Evolutionary conservation across 2,888 invertebrate species (phyloP).

Genomic region (Drosophila imparisetae): DNA sequence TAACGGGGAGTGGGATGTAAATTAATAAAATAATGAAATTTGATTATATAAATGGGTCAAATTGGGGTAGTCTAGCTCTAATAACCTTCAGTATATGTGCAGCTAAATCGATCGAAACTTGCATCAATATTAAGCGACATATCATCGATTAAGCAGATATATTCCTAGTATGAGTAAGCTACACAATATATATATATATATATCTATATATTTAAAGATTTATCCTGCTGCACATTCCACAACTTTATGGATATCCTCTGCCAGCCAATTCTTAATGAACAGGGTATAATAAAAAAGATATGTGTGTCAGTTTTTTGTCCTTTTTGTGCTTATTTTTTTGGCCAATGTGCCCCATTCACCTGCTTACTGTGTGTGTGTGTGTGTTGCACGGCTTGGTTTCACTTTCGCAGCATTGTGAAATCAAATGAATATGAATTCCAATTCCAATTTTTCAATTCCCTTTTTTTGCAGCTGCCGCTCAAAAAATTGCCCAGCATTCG

Average conservation of each 20-base stretch:
- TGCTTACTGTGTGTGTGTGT: conserved; percentile 13
- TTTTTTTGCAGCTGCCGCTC: conserved; percentile 66
- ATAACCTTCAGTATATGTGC: too few relatives aligned
- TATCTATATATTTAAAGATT: not conserved
- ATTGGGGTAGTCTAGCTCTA: rapidly evolving
- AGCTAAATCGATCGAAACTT: too few relatives aligned
- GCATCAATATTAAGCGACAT: rapidly evolving
- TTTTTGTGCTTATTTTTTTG: conserved; percentile 19
- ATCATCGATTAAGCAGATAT: not conserved
- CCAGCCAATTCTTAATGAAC: not conserved
- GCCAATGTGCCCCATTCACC: conserved; percentile 24
- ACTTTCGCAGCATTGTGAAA: conserved; percentile 79
- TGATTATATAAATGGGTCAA: not conserved
- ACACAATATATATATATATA: not conserved
- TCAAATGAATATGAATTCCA: conserved; percentile 77
- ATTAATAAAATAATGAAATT: too few relatives aligned
- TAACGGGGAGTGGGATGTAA: not conserved
- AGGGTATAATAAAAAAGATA: conserved; percentile 23
- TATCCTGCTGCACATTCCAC: not conserved
- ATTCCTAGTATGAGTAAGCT: not conserved
- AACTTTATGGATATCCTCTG: not conserved
- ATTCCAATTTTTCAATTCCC: conserved; percentile 51
- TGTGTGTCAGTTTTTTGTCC: conserved; percentile 44
- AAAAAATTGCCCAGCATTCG: conserved; percentile 51
- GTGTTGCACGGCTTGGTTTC: conserved; percentile 51